A percentile compares a stretch with the other conserved stretches of the same genome.
Conservation (phyloP, 2,113 vertebrate genomes). For the Pelecanus crispus region DNA sequence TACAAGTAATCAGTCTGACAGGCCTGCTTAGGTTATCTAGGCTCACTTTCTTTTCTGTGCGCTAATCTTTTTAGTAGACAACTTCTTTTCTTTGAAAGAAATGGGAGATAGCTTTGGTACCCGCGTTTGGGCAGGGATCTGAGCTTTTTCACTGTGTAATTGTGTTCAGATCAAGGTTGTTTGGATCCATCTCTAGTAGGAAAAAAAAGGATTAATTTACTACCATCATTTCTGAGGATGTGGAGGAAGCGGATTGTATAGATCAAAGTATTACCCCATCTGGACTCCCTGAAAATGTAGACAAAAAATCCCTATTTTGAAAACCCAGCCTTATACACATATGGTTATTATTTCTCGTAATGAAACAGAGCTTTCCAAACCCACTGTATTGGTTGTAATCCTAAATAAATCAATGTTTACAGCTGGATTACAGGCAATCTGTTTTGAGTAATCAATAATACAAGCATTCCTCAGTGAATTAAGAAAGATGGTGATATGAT, state of each 20-base stretch:
- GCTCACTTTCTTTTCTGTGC: neutral
- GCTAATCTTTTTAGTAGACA: neutral
- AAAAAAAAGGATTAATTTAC: neutral
- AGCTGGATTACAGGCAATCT: neutral
- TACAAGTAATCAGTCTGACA: neutral
- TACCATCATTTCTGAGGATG: neutral
- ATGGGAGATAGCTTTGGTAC: neutral
- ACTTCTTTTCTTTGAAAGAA: neutral
- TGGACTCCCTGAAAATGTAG: neutral
- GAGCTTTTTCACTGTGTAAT: neutral
- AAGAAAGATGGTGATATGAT: neutral
- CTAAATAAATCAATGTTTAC: neutral
- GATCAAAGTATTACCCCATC: neutral
- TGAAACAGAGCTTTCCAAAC: neutral
- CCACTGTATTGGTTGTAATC: neutral
- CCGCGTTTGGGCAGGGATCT: neutral
- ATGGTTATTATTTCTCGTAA: neutral
- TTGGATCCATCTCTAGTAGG: neutral
- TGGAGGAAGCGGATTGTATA: neutral
- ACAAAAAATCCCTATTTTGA: neutral
- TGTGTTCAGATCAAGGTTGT: neutral
- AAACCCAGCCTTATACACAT: neutral
- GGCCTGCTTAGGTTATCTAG: neutral
- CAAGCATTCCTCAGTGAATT: neutral
- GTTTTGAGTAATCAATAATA: neutral